Evolutionary conservation across 1,140 invertebrate species (phyloP), one percentile per base, ranked within the genome.

Genomic region (Calycopis cecrops): DNA sequence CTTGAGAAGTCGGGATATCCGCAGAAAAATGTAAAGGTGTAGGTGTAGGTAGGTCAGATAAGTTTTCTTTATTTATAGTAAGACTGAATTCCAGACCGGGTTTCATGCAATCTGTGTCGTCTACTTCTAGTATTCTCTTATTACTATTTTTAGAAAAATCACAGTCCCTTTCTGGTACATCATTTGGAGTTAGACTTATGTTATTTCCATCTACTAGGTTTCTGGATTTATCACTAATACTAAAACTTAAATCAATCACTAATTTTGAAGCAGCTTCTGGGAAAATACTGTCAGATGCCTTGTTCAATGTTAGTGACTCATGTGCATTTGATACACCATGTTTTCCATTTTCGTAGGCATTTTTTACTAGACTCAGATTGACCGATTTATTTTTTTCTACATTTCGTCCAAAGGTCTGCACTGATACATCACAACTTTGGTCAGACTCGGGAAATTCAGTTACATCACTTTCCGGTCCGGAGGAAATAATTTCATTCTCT

Each of bases 391-490:
- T 49, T 49, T 59, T 21, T 48, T 62, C 59, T 35, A 44, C 40
- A 53, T 61, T 67, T 38, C 57, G 55, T 44, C 49, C 37, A 54
- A 4, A 50, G 10, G 69, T 53, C 35, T 68, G 61, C 17, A 71
- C 67, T 12, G 53, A 9, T 8, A 72, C 21, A 21, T 73, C 73
- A 60, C 64, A 71, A 12, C 52, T 64, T 17, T 76, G 68, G 59
- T 82, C 81, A 44, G 59, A 73, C 48, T 81, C 81, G 16, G 75
- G 74, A 12, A 79, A 62, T 12, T 83, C 79, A n/a, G 79, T 73
- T 33, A 76, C 79, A 63, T 85, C 76, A 57, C 75, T 81, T 49
- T 69, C 80, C 37, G 83, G 76, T 37, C 79, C 75, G 55, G 51
- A 69, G 6, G 71, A 69, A 10, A 78, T 74, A 4, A 67, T 61